Evolutionary conservation across 2,888 invertebrate genomes (phyloP).

Genomic region (Darwinula stevensoni): DNA sequence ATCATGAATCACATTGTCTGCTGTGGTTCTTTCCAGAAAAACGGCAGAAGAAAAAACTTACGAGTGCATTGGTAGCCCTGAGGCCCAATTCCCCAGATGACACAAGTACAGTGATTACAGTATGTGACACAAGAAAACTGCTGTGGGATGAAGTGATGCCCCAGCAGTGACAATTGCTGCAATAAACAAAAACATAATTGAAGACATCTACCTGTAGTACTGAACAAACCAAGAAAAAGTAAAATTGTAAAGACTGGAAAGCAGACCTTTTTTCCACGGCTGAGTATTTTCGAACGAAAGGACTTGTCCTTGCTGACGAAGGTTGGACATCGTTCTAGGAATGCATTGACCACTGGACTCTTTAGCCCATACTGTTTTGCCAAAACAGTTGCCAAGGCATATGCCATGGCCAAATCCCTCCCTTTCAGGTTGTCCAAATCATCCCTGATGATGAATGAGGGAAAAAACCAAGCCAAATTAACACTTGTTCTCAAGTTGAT

Average conservation of each 20-base stretch:
- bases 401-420: conserved; percentile 30
- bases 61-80: conserved; percentile 88
- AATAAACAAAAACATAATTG: too few species aligned
- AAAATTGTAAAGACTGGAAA: neutral
- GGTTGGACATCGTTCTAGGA: conserved; percentile 42
- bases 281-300: conserved; percentile 31
- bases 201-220: conserved; percentile 4
- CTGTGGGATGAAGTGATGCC: conserved; percentile 64
- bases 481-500: too few species aligned
- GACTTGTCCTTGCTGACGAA: conserved; percentile 62
- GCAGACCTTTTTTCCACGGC: conserved; percentile 13
- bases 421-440: too few species aligned
- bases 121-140: conserved; percentile 65
- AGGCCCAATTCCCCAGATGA: conserved; percentile 81
- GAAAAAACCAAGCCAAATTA: too few species aligned
- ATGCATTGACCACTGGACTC: conserved; percentile 23
- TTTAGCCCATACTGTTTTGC: conserved; percentile 41
- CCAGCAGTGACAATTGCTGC: conserved; percentile 40
- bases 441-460: too few species aligned
- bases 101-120: conserved; percentile 73
- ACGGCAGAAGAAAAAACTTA: too few species aligned
- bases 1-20: too few species aligned
- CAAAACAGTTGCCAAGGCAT: conserved; percentile 48
- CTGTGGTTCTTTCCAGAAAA: too few species aligned
- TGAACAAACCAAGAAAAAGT: neutral